Conservation (phyloP, 2,797 vertebrate species). For the Clarias platycephalus region DNA sequence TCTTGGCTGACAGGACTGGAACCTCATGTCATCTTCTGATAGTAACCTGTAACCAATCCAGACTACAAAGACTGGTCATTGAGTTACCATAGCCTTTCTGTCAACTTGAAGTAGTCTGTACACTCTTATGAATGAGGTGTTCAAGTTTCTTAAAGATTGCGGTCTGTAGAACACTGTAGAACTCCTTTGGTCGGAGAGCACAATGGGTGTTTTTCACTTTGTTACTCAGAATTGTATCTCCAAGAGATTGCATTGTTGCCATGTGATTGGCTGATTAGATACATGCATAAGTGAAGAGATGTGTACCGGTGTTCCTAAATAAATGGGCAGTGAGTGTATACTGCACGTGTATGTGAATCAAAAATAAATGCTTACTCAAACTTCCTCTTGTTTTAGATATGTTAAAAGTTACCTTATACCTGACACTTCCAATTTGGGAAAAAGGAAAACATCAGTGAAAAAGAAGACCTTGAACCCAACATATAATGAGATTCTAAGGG, state of each 20-base stretch:
- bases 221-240: too few relatives aligned
- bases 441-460: slow-evolving; percentile 92
- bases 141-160: too few relatives aligned
- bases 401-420: slow-evolving; percentile 93
- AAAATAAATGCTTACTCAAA: background rate
- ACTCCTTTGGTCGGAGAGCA: too few relatives aligned
- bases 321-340: background rate
- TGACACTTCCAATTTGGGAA: slow-evolving; percentile 88
- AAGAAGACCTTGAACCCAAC: slow-evolving; percentile 93
- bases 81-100: background rate
- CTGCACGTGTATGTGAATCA: background rate
- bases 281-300: background rate
- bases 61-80: background rate
- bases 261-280: background rate
- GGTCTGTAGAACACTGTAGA: too few relatives aligned
- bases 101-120: background rate
- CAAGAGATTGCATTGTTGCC: background rate
- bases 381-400: slow-evolving; percentile 76
- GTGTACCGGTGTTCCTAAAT: background rate
- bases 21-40: background rate
- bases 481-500: slow-evolving; percentile 94
- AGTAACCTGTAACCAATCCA: background rate
- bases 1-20: background rate
- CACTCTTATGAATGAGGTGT: background rate
- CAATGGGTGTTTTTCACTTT: too few relatives aligned